Base-by-base conservation (phyloP, 1,140 invertebrate genomes). In the Conus betulinus region DNA sequence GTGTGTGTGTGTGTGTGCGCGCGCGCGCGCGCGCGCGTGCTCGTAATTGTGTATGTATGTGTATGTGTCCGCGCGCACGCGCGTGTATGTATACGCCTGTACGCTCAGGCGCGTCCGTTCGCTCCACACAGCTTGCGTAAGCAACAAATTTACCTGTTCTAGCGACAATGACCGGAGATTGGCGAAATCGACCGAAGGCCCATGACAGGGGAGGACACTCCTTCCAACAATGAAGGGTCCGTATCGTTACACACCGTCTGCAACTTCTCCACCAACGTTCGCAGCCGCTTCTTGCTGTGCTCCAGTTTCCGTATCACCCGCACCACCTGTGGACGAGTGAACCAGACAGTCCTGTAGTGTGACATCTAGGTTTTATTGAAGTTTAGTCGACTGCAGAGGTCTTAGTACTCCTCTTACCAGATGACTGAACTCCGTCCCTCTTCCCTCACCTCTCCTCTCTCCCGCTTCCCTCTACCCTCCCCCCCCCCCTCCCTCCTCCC, bases 201-300 rank as follows among this genome's bases (percentile, higher is more conserved):
- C 78, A 86, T 57, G 84, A 87, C 88, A 17, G 87, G 78, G 27
- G 88, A 52, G 57, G 89, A 60, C 0, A 90, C 67, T 55, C 90
- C 90, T 53, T 91, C 83, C 25, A 91, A 86, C 51, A 91, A 71
- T 25, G 89, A 79, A 0, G 90, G 89, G 87, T 91, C 89, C 13
- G 74, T 88, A 78, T 90, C 90, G 67, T 87, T 81, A 85, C 89
- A 89, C 55, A 85, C 89, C 27, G 89, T 87, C 52, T 87, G 52
- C 79, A 91, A 85, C 84, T 91, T 89, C 57, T 91, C 90, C 57
- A 91, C 89, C 84, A 91, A 85, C 11, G 89, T 88, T 17, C 79
- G 87, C 52, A 91, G 81, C 15, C 89, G 83, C 84, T 90, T 89
- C 85, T 91, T 91, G 84, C 87, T 90, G 87, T 91, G 89, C 74